Evolutionary conservation across 2,888 invertebrate species (phyloP).

Genomic region (Pharmacophagus antenor): DNA sequence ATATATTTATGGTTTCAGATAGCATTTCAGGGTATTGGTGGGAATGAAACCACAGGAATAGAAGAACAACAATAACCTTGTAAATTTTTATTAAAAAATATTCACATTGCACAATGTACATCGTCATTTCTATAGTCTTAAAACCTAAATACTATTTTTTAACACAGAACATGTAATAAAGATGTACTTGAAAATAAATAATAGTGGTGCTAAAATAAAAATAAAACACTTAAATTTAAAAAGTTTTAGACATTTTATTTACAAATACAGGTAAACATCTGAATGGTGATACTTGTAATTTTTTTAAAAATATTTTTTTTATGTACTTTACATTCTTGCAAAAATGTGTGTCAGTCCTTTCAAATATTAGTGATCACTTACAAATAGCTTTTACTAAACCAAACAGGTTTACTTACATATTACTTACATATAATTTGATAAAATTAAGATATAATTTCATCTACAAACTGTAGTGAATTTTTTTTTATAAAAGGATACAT

Average conservation of each 20-base stretch:
- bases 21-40: conserved; percentile 41
- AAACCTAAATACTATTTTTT: conserved; percentile 14
- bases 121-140: conserved; percentile 16
- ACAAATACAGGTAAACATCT: too few relatives aligned
- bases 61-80: conserved; percentile 33
- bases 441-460: too few relatives aligned
- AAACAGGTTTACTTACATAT: too few relatives aligned
- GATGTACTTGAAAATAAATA: background rate
- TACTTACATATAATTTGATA: too few relatives aligned
- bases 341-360: background rate
- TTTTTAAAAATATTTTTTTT: background rate
- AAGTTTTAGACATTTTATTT: too few relatives aligned
- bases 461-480: too few relatives aligned
- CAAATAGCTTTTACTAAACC: too few relatives aligned
- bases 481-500: background rate
- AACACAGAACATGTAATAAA: conserved; percentile 4
- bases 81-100: conserved; percentile 22
- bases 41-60: conserved; percentile 43
- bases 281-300: background rate
- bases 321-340: background rate
- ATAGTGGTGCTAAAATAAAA: background rate
- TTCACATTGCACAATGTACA: conserved; percentile 23
- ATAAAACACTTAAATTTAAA: too few relatives aligned
- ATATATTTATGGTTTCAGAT: conserved; percentile 43
- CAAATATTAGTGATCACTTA: too few relatives aligned